A percentile compares a stretch with the other conserved stretches of the same genome.
phyloP scores from a whole-genome alignment of 2,797 vertebrate species.

The Falco berigora region DNA sequence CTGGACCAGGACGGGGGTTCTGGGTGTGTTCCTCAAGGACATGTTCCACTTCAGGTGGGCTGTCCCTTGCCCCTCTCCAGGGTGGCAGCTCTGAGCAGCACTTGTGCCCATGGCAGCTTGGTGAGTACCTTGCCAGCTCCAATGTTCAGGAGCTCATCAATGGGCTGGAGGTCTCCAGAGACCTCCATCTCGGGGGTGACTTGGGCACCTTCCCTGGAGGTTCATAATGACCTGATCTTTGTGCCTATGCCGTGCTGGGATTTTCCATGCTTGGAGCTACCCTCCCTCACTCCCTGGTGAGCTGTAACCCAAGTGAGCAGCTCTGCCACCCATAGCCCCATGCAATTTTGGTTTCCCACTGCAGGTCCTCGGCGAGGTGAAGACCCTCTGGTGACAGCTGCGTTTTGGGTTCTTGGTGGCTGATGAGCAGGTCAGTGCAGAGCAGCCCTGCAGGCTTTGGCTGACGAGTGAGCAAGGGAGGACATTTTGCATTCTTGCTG shows the following conservation, averaged over 20 bases:
- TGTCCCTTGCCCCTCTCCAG: neutral
- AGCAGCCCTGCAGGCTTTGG: neutral
- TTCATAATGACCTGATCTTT: neutral
- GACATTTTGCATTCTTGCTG: constrained; percentile 2
- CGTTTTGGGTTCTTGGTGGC: neutral
- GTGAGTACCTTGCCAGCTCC: neutral
- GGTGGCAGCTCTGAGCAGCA: neutral
- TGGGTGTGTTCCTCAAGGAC: rapidly evolving
- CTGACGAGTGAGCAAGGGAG: neutral
- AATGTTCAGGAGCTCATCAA: neutral
- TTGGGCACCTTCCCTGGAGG: neutral
- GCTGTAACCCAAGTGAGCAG: neutral
- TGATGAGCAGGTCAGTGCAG: neutral
- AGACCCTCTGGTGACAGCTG: neutral
- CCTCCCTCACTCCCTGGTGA: neutral
- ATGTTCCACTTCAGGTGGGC: rapidly evolving
- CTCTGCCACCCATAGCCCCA: neutral
- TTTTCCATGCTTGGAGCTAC: neutral
- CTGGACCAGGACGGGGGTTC: rapidly evolving
- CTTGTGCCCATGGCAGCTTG: neutral
- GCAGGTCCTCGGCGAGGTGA: neutral
- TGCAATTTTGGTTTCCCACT: neutral
- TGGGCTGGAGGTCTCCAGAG: neutral
- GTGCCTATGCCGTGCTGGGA: neutral
- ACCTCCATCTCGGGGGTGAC: neutral